Evolutionary conservation across 2,113 vertebrate genomes (phyloP).

Genomic region (Chloebia gouldiae): DNA sequence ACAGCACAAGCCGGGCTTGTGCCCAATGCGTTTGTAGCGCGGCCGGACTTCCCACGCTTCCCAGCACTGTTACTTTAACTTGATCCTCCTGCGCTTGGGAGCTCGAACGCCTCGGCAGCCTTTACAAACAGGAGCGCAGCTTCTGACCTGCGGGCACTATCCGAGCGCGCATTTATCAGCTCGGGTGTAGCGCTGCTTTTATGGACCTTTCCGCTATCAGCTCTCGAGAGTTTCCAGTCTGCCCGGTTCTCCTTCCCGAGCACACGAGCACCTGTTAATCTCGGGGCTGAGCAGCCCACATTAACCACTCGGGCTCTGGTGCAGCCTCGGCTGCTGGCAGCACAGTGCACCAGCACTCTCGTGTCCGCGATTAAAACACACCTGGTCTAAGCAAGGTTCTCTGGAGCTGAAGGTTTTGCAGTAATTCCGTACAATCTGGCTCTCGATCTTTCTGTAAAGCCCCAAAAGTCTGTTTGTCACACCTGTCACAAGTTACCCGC

Average conservation of each 20-base stretch:
- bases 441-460: not conserved
- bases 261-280: not conserved
- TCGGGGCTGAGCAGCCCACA: not conserved
- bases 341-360: accelerated
- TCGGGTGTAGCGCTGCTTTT: not conserved
- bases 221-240: not conserved
- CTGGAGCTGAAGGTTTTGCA: not conserved
- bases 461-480: not conserved
- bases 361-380: not conserved
- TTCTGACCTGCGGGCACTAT: not conserved
- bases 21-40: not conserved
- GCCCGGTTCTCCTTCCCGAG: not conserved
- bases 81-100: not conserved
- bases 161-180: not conserved
- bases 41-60: not conserved
- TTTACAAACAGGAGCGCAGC: not conserved
- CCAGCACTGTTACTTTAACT: not conserved
- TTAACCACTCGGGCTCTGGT: not conserved
- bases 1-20: not conserved
- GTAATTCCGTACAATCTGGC: not conserved
- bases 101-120: not conserved
- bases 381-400: not conserved
- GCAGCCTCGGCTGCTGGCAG: not conserved
- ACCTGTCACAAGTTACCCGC: not conserved
- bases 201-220: accelerated